Evolutionary conservation across 2,113 vertebrate genomes (phyloP).

Genomic region (Pterocles gutturalis): DNA sequence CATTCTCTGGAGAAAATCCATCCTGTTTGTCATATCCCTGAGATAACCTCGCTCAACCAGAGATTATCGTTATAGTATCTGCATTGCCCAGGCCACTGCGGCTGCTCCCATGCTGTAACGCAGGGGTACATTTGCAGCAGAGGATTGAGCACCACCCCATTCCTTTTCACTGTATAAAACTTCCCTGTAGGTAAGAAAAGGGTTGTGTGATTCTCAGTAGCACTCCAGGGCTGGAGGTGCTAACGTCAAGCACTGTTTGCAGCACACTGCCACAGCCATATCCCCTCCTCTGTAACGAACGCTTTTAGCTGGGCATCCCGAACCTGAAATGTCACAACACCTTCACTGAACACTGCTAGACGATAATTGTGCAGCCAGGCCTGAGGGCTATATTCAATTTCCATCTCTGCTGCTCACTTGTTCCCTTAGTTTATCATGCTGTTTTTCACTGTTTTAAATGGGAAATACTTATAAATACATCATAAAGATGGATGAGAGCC

Average conservation of each 20-base stretch:
- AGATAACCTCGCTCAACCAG: neutral
- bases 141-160: neutral
- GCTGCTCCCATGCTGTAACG: neutral
- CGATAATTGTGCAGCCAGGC: neutral
- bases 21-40: neutral
- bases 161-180: neutral
- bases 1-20: neutral
- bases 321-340: neutral
- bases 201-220: neutral
- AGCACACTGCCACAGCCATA: neutral
- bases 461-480: neutral
- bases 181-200: neutral
- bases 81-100: rapidly evolving
- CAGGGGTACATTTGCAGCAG: neutral
- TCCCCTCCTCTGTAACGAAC: neutral
- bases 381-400: neutral
- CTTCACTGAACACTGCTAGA: neutral
- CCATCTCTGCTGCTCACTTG: neutral
- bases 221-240: neutral
- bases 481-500: neutral
- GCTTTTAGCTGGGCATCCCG: neutral
- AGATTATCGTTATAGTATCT: rapidly evolving
- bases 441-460: neutral
- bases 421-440: neutral
- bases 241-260: neutral